Percentiles rank a stretch among this genome's conserved stretches.
Conservation (phyloP, 1,140 invertebrate species). For the Drosophila tani region DNA sequence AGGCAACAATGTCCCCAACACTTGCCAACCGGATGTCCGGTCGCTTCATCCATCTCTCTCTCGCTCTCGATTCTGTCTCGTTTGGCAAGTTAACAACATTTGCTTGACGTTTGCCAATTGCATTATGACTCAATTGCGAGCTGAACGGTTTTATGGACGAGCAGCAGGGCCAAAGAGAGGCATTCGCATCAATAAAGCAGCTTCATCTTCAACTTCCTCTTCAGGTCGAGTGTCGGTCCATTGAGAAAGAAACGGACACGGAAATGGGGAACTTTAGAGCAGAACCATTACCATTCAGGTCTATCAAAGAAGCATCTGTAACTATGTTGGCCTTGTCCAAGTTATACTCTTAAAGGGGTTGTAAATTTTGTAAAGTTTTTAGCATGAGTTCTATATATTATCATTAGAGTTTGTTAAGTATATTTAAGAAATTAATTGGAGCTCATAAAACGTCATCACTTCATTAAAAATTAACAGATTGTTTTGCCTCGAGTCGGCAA, state of each 20-base stretch:
- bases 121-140: slow-evolving; percentile 82
- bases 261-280: background rate
- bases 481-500: no score
- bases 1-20: slow-evolving; percentile 69
- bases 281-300: background rate
- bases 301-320: slow-evolving; percentile 2
- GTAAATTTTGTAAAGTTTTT: no score
- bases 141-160: slow-evolving; percentile 69
- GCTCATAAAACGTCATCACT: no score
- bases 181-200: slow-evolving; percentile 35
- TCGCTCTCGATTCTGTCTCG: slow-evolving; percentile 6
- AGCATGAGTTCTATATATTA: background rate
- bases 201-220: slow-evolving; percentile 22
- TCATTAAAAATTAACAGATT: no score
- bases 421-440: background rate
- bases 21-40: slow-evolving; percentile 39
- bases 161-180: slow-evolving; percentile 36
- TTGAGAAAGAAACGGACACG: slow-evolving; percentile 29
- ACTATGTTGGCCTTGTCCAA: background rate
- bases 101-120: slow-evolving; percentile 83
- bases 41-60: background rate
- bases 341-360: background rate
- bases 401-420: background rate
- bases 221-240: slow-evolving; percentile 35
- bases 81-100: slow-evolving; percentile 74